Evolutionary conservation across 2,888 invertebrate species (phyloP).

Genomic region (Acrocera orbiculus): DNA sequence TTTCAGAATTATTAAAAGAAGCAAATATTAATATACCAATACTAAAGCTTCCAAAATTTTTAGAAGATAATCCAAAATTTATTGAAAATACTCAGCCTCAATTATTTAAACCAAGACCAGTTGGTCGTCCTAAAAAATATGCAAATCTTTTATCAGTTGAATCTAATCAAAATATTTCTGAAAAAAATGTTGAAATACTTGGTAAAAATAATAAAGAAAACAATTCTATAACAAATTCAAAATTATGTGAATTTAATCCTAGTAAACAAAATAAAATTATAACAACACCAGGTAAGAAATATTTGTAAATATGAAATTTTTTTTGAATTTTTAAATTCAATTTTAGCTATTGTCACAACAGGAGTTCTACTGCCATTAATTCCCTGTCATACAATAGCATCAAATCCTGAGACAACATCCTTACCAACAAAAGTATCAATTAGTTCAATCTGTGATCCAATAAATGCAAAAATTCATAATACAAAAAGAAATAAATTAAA

Average conservation of each 20-base stretch:
- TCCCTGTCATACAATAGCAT: constrained; percentile 2
- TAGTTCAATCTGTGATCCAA: no score
- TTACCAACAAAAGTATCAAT: constrained; percentile 2
- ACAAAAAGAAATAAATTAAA: no score
- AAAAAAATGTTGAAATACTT: constrained; percentile 3
- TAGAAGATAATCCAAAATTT: constrained; percentile 10
- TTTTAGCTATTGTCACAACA: constrained; percentile 6
- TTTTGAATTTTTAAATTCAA: no score
- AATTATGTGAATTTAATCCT: no score
- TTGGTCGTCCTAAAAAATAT: constrained; percentile 10
- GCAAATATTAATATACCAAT: constrained; percentile 14
- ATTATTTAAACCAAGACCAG: constrained; percentile 3
- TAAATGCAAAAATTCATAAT: no score
- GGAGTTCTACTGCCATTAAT: constrained; percentile 9
- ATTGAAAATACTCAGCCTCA: constrained; percentile 5
- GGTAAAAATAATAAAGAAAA: neutral
- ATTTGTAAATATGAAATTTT: neutral
- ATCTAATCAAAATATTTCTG: constrained; percentile 2
- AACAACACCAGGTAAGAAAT: no score
- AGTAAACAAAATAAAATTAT: no score
- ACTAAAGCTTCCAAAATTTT: constrained; percentile 11
- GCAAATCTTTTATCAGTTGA: no score
- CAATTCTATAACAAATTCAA: no score
- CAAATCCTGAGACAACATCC: neutral
- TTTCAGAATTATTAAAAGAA: constrained; percentile 13